Evolutionary conservation across 2,113 vertebrate genomes (phyloP).

Genomic region (Cathartes aura): DNA sequence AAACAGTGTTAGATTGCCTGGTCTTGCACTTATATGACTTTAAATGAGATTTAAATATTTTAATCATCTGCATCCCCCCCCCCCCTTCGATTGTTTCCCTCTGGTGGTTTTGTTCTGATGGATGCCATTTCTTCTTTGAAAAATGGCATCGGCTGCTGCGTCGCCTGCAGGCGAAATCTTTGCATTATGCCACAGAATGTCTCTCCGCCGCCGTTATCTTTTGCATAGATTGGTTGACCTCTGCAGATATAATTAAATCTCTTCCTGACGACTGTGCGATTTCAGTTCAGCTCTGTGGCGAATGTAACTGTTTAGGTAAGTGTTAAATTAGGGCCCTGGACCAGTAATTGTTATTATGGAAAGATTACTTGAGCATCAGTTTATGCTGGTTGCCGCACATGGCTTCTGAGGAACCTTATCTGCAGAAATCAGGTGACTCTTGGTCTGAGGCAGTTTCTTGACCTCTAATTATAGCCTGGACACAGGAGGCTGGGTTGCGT

Average conservation of each 20-base stretch:
- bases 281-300: background rate
- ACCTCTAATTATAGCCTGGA: background rate
- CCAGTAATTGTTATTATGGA: background rate
- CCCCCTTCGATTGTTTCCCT: background rate
- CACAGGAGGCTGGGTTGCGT: background rate
- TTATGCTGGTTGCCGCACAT: background rate
- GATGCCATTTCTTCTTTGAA: conserved; percentile 18
- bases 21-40: background rate
- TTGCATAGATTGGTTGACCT: conserved; percentile 28
- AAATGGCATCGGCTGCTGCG: background rate
- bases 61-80: background rate
- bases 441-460: background rate
- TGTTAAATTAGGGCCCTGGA: background rate
- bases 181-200: background rate
- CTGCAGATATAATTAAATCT: conserved; percentile 45
- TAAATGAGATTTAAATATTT: background rate
- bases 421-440: background rate
- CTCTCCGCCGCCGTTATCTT: background rate
- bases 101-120: background rate
- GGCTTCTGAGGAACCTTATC: background rate
- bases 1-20: background rate
- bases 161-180: background rate
- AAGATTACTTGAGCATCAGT: background rate
- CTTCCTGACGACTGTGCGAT: background rate
- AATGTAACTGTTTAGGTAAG: background rate